Base-by-base conservation (phyloP, 2,113 vertebrate species). In the Myiopsitta monachus region DNA sequence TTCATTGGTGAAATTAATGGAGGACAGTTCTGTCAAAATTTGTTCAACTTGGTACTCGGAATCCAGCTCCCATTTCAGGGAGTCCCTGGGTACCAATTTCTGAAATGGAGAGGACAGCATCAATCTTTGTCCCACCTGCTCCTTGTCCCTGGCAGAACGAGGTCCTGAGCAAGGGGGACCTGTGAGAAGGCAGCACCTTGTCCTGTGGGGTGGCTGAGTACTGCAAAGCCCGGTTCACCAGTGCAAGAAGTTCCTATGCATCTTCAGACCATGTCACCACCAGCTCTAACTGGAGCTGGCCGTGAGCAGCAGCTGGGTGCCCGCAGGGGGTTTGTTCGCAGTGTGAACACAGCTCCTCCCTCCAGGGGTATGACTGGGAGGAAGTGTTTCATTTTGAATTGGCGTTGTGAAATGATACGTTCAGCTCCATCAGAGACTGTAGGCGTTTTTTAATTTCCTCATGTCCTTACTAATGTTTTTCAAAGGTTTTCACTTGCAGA, bases 181-280 rank as follows among this genome's bases (percentile, higher is more conserved):
- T 13, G 2, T 0, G 2, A 8, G 15, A 15, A 0, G 1, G 57
- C 49, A 36, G 54, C 33, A 9, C 0, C 0, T 41, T 73, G 57
- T 59, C 15, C 54, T 7, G 30, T 0, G 0, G 7, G 4, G 31
- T 67, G 51, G 21, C 63, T 26, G 82, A 57, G 75, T 38, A 22
- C 68, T 23, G 23, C 52, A 39, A 18, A 47, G 78, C 85, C 81
- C 33, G 5, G 3, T 3, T 64, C 55, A 22, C 1, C 5, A 3
- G 4, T 67, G 28, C 10, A 6, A 3, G 41, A 67, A 28, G 11
- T 10, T 57, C 18, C 38, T 10, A 1, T 3, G 4, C 46, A 36
- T 30, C 47, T 52, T 70, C 85, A 55, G 73, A 8, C 22, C 0
- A 1, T 36, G 13, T 10, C 36, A 75, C 61, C 23, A 22, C 23